Conservation (phyloP, 2,797 vertebrate genomes). For the Peromyscus attwateri region DNA sequence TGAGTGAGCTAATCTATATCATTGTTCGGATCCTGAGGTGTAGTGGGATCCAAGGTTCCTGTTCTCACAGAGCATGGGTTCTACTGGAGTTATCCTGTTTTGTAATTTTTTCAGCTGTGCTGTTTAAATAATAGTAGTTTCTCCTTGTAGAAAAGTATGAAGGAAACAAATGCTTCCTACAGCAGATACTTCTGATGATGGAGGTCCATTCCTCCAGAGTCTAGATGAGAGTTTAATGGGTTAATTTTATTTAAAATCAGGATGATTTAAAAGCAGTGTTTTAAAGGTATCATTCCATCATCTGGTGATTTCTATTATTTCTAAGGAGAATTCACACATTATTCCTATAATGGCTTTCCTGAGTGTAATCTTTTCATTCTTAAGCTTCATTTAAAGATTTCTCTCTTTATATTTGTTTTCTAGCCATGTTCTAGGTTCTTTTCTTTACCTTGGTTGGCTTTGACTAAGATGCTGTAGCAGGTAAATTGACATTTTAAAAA, state of each 20-base stretch:
- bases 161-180: background rate
- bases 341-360: background rate
- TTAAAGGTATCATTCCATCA: background rate
- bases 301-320: background rate
- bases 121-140: background rate
- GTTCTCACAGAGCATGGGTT: background rate
- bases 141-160: background rate
- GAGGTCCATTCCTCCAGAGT: background rate
- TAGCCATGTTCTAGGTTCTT: background rate
- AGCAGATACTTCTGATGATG: background rate
- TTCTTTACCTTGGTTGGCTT: background rate
- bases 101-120: background rate
- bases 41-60: background rate
- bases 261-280: background rate
- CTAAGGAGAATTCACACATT: background rate
- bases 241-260: background rate
- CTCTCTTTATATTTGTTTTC: background rate
- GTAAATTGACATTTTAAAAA: background rate
- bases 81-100: background rate
- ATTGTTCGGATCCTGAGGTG: background rate
- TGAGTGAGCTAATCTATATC: background rate
- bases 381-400: background rate
- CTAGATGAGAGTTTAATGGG: background rate
- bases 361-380: background rate
- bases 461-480: background rate